phyloP scores from a whole-genome alignment of 2,113 vertebrate genomes.

The Euleptes europaea region DNA sequence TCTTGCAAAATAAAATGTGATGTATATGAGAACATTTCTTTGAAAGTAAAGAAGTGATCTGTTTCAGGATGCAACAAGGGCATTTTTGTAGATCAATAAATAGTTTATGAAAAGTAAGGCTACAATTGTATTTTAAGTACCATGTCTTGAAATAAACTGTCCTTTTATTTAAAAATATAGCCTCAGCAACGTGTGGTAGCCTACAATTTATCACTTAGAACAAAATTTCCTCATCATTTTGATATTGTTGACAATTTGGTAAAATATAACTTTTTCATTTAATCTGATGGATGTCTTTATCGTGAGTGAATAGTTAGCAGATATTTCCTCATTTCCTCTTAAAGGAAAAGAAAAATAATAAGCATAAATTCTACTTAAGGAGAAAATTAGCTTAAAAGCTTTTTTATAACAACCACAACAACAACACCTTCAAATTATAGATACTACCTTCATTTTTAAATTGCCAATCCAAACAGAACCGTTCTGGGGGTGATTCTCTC shows the following conservation, averaged over 20 bases:
- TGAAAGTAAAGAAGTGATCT: not conserved
- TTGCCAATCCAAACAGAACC: too few relatives aligned
- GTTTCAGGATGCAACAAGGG: not conserved
- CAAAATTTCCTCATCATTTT: not conserved
- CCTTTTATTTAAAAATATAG: not conserved
- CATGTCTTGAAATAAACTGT: not conserved
- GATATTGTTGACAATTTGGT: not conserved
- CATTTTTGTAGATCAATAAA: not conserved
- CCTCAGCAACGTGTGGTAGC: not conserved
- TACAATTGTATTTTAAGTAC: not conserved
- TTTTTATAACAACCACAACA: not conserved
- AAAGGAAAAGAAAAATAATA: not conserved
- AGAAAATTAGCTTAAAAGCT: not conserved
- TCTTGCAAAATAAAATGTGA: not conserved
- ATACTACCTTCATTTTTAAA: not conserved
- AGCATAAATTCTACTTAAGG: not conserved
- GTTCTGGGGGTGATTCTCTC: not conserved
- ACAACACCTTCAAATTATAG: not conserved
- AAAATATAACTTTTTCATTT: not conserved
- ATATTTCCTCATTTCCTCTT: not conserved
- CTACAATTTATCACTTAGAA: not conserved
- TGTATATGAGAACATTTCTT: not conserved
- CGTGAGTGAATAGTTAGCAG: not conserved
- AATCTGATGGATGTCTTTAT: not conserved
- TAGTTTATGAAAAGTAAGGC: not conserved